Base-by-base conservation (phyloP, 2,113 vertebrate genomes). In the Synodontis membranacea region DNA sequence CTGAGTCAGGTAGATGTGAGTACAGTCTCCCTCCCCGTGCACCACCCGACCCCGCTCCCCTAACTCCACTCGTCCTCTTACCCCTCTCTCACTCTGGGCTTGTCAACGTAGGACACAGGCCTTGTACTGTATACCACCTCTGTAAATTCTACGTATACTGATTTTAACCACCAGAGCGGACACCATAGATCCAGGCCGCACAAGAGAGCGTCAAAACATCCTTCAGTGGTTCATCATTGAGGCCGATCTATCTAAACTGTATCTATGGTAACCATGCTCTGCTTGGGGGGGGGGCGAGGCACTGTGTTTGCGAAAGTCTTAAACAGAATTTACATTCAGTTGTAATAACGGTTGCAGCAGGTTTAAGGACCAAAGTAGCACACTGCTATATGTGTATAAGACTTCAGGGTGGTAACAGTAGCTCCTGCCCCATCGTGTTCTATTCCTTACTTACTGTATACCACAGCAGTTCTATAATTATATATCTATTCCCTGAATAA, bases 1-100 rank as follows among this genome's bases (percentile, higher is more conserved):
- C 98, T 99, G 94, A 98, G 97, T 96, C 97, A 99, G 97, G 97
- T 98, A 91, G 96, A 98, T 93, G 94, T 96, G 94, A 96, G 95
- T 86, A 88, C 85, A 54, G 80, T 81, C 62, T 42, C 66, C 44
- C 3, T 19, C 46, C 44, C 28, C 2, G 0, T 2, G 5, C 74
- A 2, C 4, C 15, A 15, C 34, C 50, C 21, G 14, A 5, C 64
- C 34, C 34, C 11, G 31, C 4, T 25, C 19, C 50, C 68, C 56
- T 44, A 23, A 58, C 86, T 83, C 82, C 68, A 74, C 87, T 78
- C 58, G 83, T 86, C 82, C n/a, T 62, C 21, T 70, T 79, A 50
- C 52, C 25, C 62, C 54, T 84, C n/a, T 76, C 52, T 70, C 56
- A 68, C 86, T 90, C 83, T 74, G 44, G 80, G 56, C 87, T 50